These are phyloP conservation scores for Volucella inflata DNA, from an alignment of 2,888 invertebrate genomes.

Conservation along the genomic window DNA sequence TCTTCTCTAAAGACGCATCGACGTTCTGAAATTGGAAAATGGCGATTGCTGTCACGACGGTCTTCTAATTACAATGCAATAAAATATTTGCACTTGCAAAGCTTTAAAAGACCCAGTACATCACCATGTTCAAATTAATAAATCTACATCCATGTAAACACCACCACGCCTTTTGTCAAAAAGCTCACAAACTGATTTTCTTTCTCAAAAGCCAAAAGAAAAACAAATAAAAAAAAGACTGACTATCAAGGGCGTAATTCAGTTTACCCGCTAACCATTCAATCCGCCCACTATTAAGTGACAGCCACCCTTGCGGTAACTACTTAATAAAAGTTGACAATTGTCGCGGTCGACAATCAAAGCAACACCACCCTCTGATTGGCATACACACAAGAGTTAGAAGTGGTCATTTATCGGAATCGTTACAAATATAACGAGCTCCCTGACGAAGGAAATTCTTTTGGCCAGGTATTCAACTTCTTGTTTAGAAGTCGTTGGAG, in stretches of 20 bases:
- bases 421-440: conserved; percentile 58
- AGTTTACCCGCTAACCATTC: conserved; percentile 9
- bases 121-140: too few species aligned
- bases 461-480: conserved; percentile 35
- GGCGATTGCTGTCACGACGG: too few species aligned
- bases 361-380: conserved; percentile 63
- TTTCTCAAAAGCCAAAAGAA: background rate
- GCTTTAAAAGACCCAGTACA: too few species aligned
- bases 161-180: background rate
- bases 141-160: background rate
- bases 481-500: conserved; percentile 54
- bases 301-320: conserved; percentile 30
- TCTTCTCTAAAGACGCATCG: too few species aligned
- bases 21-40: too few species aligned
- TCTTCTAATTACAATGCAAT: too few species aligned
- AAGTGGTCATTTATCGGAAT: conserved; percentile 55
- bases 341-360: conserved; percentile 60
- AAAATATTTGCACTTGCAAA: too few species aligned
- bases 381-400: conserved; percentile 28
- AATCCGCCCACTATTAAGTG: conserved; percentile 43
- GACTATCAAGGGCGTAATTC: conserved; percentile 4
- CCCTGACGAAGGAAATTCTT: conserved; percentile 42
- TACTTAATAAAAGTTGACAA: conserved; percentile 57
- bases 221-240: conserved; percentile 8
- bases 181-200: conserved; percentile 25